Evolutionary conservation across 2,888 invertebrate species (phyloP), one percentile per base, ranked within the genome.

Genomic region (Prosopocoilus inquinatus): DNA sequence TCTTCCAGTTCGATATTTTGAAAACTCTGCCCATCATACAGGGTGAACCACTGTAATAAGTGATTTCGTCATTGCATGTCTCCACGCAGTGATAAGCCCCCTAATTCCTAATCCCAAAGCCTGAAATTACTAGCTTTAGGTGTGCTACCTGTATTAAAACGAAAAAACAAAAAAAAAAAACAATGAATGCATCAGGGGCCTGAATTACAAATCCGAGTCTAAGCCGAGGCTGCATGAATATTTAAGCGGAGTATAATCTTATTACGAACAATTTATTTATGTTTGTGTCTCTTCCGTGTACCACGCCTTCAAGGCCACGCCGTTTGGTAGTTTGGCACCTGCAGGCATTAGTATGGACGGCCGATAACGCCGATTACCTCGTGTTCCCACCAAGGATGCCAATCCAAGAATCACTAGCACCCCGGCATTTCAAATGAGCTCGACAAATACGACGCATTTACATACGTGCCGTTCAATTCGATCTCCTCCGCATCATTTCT

Each of bases 331-430:
- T 60, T 60, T 60, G 62, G 53, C 60, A 62, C 60, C 57, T 60
- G 60, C 56, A 48, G 58, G 52, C 62, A 66, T 65, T 66, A 64
- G 64, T 66, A 66, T 66, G 66, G 62, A 63, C 57, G 62, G 60
- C 56, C 62, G 62, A 66, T 62, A 59, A 57, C 64, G 62, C 58
- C 62, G 62, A 62, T 65, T 63, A 63, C 65, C 63, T 64, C 63
- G 64, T 60, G 60, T 63, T 60, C 60, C 61, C 59, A 59, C 59
- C 66, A 66, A 66, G 66, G 66, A 60, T 62, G 57, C 64, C 55
- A 62, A 58, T 57, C 58, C 57, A 61, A 62, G 61, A 64, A 63
- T 59, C 60, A 63, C 59, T 48, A 59, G 63, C 64, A 64, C 64
- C 63, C 60, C 54, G 48, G 62, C 55, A 59, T 60, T 61, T 55